phyloP scores from a whole-genome alignment of 2,797 vertebrate genomes.

The Melanotaenia parkinsoni region DNA sequence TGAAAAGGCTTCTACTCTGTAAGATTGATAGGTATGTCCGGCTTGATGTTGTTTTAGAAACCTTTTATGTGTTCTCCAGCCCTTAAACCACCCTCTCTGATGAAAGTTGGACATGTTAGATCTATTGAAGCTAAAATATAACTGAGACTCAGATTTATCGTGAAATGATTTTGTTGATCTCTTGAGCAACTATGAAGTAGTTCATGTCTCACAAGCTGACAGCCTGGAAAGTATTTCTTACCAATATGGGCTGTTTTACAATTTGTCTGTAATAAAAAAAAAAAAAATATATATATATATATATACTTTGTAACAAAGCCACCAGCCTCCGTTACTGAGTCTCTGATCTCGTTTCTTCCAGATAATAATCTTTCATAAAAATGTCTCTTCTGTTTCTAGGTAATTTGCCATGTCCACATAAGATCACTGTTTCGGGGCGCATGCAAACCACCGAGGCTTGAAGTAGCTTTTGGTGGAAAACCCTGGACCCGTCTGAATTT shows the following conservation, averaged over 20 bases:
- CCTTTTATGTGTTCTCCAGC: constrained; percentile 40
- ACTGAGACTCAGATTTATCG: constrained; percentile 12
- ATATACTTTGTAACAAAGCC: constrained; percentile 34
- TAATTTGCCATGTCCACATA: constrained; percentile 29
- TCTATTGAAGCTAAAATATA: constrained; percentile 36
- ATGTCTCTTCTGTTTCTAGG: constrained; percentile 20
- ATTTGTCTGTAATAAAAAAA: constrained; percentile 40
- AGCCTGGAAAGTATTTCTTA: constrained; percentile 26
- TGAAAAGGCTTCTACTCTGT: constrained; percentile 12
- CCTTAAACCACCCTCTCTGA: constrained; percentile 19
- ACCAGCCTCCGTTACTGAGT: constrained; percentile 14
- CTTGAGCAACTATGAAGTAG: constrained; percentile 34
- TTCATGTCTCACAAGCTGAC: constrained; percentile 28
- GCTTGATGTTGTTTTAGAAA: constrained; percentile 46
- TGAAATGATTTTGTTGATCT: constrained; percentile 44
- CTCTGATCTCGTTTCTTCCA: constrained; percentile 38
- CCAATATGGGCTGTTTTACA: constrained; percentile 41
- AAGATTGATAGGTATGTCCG: constrained; percentile 40
- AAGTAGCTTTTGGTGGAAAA: constrained; percentile 43
- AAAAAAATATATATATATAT: constrained; percentile 41
- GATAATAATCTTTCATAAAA: constrained; percentile 38
- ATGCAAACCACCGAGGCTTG: constrained; percentile 40
- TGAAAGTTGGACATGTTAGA: constrained; percentile 39
- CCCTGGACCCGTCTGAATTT: constrained; percentile 4
- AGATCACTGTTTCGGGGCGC: constrained; percentile 36